Evolutionary conservation across 2,888 invertebrate species (phyloP).

Genomic region (Diarsia rubi): DNA sequence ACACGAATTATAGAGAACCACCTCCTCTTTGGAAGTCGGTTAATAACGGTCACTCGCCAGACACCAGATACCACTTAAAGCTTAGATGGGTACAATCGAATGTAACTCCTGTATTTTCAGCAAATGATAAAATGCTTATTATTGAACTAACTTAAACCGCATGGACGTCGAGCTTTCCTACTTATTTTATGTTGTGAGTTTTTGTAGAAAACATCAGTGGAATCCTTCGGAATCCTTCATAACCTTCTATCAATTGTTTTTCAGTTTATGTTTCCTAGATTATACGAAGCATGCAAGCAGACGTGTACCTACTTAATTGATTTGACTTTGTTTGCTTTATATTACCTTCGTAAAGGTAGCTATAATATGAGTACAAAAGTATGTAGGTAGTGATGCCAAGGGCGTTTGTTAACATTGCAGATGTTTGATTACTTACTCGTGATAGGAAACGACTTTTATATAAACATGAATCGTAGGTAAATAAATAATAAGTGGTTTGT

Average conservation of each 20-base stretch:
- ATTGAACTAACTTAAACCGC: not conserved
- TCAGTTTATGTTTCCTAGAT: not conserved
- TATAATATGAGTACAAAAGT: not conserved
- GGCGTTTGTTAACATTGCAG: constrained; percentile 31
- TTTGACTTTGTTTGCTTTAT: constrained; percentile 20
- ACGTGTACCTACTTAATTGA: constrained; percentile 35
- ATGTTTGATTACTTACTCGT: constrained; percentile 11
- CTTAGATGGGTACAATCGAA: not conserved
- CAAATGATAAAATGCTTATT: not conserved
- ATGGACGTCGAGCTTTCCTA: not conserved
- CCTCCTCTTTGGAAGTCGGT: no score
- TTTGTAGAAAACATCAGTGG: not conserved
- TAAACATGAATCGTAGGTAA: not conserved
- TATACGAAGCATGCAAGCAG: constrained; percentile 31
- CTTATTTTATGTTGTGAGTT: not conserved
- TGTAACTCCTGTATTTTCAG: no score
- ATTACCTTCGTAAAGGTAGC: not conserved
- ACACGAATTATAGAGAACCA: no score
- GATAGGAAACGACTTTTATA: constrained; percentile 1
- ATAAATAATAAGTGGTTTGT: not conserved
- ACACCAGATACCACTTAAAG: not conserved
- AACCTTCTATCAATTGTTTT: not conserved
- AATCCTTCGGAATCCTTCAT: not conserved
- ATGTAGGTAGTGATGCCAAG: constrained; percentile 48
- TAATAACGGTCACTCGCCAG: not conserved